Base-by-base conservation (phyloP, 2,888 invertebrate genomes). In the Bursaphelenchus okinawaensis region DNA sequence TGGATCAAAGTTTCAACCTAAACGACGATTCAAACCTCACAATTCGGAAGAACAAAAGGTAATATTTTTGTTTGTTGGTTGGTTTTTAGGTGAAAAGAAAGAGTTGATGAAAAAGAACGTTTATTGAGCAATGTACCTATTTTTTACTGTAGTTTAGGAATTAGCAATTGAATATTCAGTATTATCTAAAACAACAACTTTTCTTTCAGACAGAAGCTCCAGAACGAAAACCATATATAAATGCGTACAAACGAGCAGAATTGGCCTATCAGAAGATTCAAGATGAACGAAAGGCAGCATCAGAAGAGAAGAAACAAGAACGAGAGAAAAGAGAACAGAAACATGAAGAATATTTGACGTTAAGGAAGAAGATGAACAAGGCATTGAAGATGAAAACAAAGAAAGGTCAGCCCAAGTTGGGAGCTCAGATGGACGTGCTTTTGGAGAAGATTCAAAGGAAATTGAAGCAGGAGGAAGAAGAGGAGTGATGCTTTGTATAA, bases 401-500 rank as follows among this genome's bases (percentile, higher is more conserved):
- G 54, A 76, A 76, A 61, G 77, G 77, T 19, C 77, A 77, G 55
- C 77, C 77, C 20, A 77, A 77, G 62, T 59, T 77, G 55, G 72
- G 73, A 54, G 75, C 77, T 7, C 77, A 77, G 63, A 69, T 77
- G 40, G 74, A 70, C 12, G 73, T 77, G 26, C 59, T 77, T 12
- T 67, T 77, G 27, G 75, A 77, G 60, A 72, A 70, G 56, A 74
- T 76, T 28, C 69, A 76, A 59, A 73, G 68, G 31, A 64, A 66
- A 57, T 62, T 72, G 6, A 64, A 24, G 7, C 66, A 70, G 24
- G 27, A 66, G 50, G 9, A 28, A 40, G 24, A 40, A 6, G 40
- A 40, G n/a, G 40, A 40, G n/a, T 40, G n/a, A 40, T 40, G n/a
- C 6, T 3, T 16, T n/a, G n/a, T 40, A 40, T 40, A 12, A 40